Evolutionary conservation across 1,140 invertebrate species (phyloP).

Genomic region (Penaeus chinensis): DNA sequence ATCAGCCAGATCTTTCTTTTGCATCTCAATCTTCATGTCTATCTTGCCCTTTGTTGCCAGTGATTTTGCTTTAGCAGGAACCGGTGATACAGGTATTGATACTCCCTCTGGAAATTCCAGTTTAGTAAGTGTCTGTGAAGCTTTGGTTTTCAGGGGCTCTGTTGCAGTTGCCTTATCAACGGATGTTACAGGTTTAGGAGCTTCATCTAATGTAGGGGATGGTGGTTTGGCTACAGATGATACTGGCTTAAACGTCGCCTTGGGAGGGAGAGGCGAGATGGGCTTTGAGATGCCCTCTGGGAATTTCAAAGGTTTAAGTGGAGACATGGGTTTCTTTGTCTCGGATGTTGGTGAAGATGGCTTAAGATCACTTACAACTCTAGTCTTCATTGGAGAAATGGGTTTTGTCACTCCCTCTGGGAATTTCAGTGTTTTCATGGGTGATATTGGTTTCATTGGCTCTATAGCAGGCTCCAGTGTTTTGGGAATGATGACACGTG

Average conservation of each 20-base stretch:
- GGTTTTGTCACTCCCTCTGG: constrained; percentile 14
- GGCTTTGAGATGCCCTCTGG: constrained; percentile 31
- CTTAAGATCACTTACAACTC: background rate
- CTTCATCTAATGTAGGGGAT: background rate
- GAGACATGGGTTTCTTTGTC: background rate
- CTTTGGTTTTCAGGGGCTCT: background rate
- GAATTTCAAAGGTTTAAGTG: constrained; percentile 6
- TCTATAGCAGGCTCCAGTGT: too few relatives aligned
- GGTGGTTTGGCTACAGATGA: constrained; percentile 6
- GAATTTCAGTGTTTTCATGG: background rate
- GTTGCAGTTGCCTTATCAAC: background rate
- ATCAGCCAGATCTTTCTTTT: too few relatives aligned
- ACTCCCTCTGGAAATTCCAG: too few relatives aligned
- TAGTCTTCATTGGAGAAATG: background rate
- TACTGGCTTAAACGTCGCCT: background rate
- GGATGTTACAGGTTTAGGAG: background rate
- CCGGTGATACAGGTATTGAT: too few relatives aligned
- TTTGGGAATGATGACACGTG: too few relatives aligned
- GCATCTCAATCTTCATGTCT: too few relatives aligned
- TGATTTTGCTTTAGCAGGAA: too few relatives aligned
- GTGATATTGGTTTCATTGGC: constrained; percentile 3
- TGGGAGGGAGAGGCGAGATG: background rate
- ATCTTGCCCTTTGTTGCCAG: too few relatives aligned
- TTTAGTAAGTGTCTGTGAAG: too few relatives aligned
- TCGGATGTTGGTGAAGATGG: background rate